Evolutionary conservation across 2,888 invertebrate genomes (phyloP).

Genomic region (Monoplex corrugatus): DNA sequence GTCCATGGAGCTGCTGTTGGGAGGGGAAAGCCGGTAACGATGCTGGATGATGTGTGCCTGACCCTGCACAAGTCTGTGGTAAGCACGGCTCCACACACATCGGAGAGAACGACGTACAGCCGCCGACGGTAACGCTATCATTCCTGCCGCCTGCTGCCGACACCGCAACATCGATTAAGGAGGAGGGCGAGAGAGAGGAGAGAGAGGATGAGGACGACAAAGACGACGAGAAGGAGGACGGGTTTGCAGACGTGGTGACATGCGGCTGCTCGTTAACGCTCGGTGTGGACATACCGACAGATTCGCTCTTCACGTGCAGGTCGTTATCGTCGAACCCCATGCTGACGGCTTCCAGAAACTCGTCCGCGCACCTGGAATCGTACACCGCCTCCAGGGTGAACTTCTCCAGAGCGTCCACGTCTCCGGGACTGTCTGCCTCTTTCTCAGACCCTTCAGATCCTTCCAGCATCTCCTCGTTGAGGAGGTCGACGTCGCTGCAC

Average conservation of each 20-base stretch:
- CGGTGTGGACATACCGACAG: not conserved
- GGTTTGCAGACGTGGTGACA: not conserved
- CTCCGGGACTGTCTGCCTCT: not conserved
- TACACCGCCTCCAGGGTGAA: conserved; percentile 33
- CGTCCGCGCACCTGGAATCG: conserved; percentile 39
- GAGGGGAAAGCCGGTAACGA: not conserved
- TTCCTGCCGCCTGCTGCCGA: not conserved
- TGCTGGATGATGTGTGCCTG: not conserved
- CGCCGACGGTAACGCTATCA: not conserved
- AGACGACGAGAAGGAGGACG: not conserved
- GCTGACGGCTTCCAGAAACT: conserved; percentile 44
- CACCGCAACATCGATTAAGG: not conserved
- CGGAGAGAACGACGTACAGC: not conserved
- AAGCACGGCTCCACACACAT: no score
- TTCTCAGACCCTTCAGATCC: not conserved
- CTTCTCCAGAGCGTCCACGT: not conserved
- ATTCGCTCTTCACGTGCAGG: not conserved
- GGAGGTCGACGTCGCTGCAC: not conserved
- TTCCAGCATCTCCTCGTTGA: not conserved
- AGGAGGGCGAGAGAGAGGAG: not conserved
- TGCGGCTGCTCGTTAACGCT: not conserved
- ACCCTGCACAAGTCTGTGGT: not conserved
- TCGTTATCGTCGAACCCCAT: conserved; percentile 19
- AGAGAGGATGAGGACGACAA: not conserved
- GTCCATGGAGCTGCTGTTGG: not conserved